Percentiles rank a stretch among this genome's conserved stretches.
These are phyloP conservation scores for Triplophysa tibetana DNA, from an alignment of 2,113 vertebrate genomes.

Conservation along the genomic window DNA sequence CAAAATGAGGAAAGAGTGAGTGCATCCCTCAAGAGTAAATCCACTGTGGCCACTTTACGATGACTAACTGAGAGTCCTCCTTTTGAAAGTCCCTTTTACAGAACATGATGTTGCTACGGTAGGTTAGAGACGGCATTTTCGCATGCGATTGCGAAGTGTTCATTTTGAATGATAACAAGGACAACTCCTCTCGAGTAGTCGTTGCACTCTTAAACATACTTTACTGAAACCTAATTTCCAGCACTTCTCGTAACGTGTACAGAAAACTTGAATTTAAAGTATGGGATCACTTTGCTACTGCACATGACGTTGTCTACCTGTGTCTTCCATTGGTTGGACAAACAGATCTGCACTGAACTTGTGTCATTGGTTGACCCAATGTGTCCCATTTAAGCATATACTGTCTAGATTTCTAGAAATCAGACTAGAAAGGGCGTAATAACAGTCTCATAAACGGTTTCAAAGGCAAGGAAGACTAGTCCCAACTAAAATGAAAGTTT, in stretches of 20 bases:
- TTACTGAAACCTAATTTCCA: background rate
- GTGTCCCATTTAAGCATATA: too few species aligned
- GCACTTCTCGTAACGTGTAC: background rate
- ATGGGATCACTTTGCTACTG: too few species aligned
- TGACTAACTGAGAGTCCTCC: slow-evolving; percentile 8
- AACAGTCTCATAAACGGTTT: too few species aligned
- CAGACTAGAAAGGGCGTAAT: too few species aligned
- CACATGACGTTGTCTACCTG: too few species aligned
- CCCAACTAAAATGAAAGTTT: too few species aligned
- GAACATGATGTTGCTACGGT: slow-evolving; percentile 4
- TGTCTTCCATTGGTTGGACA: too few species aligned
- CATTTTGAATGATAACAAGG: slow-evolving; percentile 16
- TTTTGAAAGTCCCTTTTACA: slow-evolving; percentile 21
- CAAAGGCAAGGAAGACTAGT: too few species aligned
- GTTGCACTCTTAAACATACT: background rate
- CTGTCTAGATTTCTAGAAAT: too few species aligned
- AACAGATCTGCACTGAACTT: too few species aligned
- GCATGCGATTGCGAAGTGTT: background rate
- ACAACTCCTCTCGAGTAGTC: background rate
- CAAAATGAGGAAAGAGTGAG: background rate
- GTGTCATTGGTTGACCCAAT: too few species aligned
- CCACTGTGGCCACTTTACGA: slow-evolving; percentile 15
- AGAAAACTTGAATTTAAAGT: background rate
- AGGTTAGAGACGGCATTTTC: slow-evolving; percentile 10
- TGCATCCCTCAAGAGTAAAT: slow-evolving; percentile 19